A percentile compares a stretch with the other conserved stretches of the same genome.
Evolutionary conservation across 1,140 invertebrate genomes (phyloP).

Genomic region (Zaprionus ornatus): DNA sequence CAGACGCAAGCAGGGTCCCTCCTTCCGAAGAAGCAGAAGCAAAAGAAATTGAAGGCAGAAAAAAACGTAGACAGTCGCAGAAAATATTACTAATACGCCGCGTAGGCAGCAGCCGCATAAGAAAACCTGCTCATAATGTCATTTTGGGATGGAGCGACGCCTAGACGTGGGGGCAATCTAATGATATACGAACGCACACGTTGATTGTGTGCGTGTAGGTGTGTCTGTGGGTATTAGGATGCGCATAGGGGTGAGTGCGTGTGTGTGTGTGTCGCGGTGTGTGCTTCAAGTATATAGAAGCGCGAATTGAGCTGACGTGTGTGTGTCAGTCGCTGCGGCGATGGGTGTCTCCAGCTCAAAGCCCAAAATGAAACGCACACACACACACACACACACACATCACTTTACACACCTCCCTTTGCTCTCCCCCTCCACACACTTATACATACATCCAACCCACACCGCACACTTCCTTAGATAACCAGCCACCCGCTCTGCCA

Average conservation of each 20-base stretch:
- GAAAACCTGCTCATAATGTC: slow-evolving; percentile 75
- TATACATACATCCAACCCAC: slow-evolving; percentile 1
- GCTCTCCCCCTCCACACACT: background rate
- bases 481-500: slow-evolving; percentile 6
- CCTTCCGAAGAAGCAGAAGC: slow-evolving; percentile 21
- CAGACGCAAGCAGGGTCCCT: slow-evolving; percentile 43
- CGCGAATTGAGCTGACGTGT: slow-evolving; percentile 57
- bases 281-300: slow-evolving; percentile 53
- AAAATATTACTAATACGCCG: slow-evolving; percentile 78
- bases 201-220: slow-evolving; percentile 2
- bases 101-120: slow-evolving; percentile 62
- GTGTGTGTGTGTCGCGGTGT: slow-evolving; percentile 5
- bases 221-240: slow-evolving; percentile 19
- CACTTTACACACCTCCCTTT: background rate
- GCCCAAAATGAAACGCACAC: slow-evolving; percentile 69
- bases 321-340: slow-evolving; percentile 29
- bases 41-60: slow-evolving; percentile 14
- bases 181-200: slow-evolving; percentile 68
- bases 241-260: slow-evolving; percentile 14
- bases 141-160: slow-evolving; percentile 64
- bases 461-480: slow-evolving; percentile 21
- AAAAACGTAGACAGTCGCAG: slow-evolving; percentile 60
- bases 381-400: slow-evolving; percentile 33
- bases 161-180: slow-evolving; percentile 52
- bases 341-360: slow-evolving; percentile 51